Evolutionary conservation across 2,888 invertebrate species (phyloP), one percentile per base, ranked within the genome.

Genomic region (Hoplodrina ambigua): DNA sequence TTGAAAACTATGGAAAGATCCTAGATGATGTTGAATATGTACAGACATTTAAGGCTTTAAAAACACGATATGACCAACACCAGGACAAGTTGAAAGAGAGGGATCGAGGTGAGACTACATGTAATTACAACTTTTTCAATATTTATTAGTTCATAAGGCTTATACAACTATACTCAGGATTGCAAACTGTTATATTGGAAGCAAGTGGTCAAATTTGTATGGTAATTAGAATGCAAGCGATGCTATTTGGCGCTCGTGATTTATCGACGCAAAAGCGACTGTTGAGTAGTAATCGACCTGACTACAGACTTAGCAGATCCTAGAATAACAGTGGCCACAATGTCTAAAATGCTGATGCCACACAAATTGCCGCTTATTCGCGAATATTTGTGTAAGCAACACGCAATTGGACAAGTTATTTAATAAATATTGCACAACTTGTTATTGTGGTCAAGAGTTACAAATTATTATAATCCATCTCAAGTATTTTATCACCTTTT

Each of bases 21-120:
- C 96, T 99, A 90, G 99, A 99, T 92, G 98, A 98, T 90, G 98
- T 99, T 87, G 98, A 98, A 92, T 99, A 99, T 96, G 99, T 99
- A 88, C 99, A 99, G 96, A 99, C 99, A 49, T 99, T 99, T 94
- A 98, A 99, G 94, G 97, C 98, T 82, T 96, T 99, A 85, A 98
- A 98, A 95, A 94, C 97, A 84, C 97, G 98, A 81, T 99, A 99
- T 88, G 99, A 99, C 91, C 99, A 99, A 92, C 98, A 98, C 92
- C 98, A 98, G 93, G 99, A 99, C 90, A 97, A 98, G 92, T 93
- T 98, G 80, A 98, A 98, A 94, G 99, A 98, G 92, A 97, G 98
- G 82, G 98, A 98, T 83, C 96, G 98, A 96, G 97, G 97, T 91
- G 93, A 88, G 89, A 84, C 72, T 13, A 69, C 74, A 80, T 69